Base-by-base conservation (phyloP, 2,113 vertebrate species). In the Laterallus jamaicensis region DNA sequence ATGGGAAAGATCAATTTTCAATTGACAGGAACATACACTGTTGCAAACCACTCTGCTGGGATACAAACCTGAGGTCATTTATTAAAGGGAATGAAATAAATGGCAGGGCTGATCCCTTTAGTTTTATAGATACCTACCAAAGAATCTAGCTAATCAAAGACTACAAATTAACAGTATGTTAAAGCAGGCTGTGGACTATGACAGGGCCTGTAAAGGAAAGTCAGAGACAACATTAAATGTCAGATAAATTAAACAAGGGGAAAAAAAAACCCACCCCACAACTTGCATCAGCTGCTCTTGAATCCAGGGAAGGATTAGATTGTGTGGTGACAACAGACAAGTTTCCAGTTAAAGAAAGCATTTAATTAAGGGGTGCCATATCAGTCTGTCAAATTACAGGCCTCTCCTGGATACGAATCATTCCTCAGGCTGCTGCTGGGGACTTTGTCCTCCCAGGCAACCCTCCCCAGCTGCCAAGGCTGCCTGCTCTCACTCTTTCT, bases 1-100 rank as follows among this genome's bases (percentile, higher is more conserved):
- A 8, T 69, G 35, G 75, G 88, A 95, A 97, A 91, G 90, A 95
- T 96, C 70, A 85, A 74, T 95, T 96, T 96, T 93, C 59, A 78
- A 47, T 94, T 89, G 87, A 93, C 86, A 92, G 66, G 66, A 88
- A 92, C 60, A 95, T 86, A 80, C 54, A 82, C 55, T 62, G 37
- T 64, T 66, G 47, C 83, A 93, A 96, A 87, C 28, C 26, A 92
- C 64, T 88, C 82, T 92, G 62, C 88, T 90, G 90, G 39, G 60
- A 84, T 88, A 87, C 64, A 94, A 90, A 96, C 54, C 58, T 5
- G 37, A 85, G 77, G 91, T 92, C 52, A 83, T 96, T 88, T 96
- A 80, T 91, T 86, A 76, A 63, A 86, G 81, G 31, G 24, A 91
- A 60, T 71, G 29, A 52, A 85, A 95, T 42, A 47, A 95, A 75